Percentiles rank a stretch among this genome's conserved stretches.
Conservation (phyloP, 2,797 vertebrate species). For the Arrhamphus sclerolepis region DNA sequence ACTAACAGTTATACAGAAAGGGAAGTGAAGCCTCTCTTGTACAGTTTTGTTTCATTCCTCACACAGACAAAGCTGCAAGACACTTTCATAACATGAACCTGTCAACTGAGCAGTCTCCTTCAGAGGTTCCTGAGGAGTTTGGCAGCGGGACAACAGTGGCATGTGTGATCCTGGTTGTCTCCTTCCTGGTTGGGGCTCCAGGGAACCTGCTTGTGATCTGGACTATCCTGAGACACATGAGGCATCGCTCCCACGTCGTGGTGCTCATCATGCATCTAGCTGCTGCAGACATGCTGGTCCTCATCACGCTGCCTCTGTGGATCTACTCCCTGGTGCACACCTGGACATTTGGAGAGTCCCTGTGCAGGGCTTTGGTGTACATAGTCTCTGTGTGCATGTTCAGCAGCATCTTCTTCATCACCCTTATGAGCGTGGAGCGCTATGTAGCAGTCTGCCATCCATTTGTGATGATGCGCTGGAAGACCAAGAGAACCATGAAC, state of each 20-base stretch:
- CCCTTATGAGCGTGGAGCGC: conserved; percentile 82
- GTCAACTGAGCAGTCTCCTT: neutral
- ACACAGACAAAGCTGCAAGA: neutral
- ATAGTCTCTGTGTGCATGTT: conserved; percentile 83
- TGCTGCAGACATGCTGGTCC: conserved; percentile 79
- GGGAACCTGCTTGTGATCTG: conserved; percentile 85
- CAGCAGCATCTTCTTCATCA: conserved; percentile 85
- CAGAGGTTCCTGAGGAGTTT: neutral
- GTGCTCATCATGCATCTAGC: conserved; percentile 84
- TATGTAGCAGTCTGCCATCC: conserved; percentile 80
- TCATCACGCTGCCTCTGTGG: conserved; percentile 84
- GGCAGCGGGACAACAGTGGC: neutral
- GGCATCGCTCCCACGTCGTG: conserved; percentile 77
- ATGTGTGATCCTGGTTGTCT: conserved; percentile 77
- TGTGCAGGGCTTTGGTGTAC: conserved; percentile 75
- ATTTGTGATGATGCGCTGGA: conserved; percentile 63
- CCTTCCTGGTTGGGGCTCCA: conserved; percentile 79
- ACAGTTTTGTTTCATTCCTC: conserved; percentile 17
- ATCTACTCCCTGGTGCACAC: conserved; percentile 79
- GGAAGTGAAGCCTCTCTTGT: conserved; percentile 30
- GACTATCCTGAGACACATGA: conserved; percentile 79
- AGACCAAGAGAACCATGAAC: conserved; percentile 20
- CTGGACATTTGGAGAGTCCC: conserved; percentile 75
- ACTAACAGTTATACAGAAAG: neutral
- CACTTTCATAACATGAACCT: conserved; percentile 6